These are phyloP conservation scores for Sebastes trivittatus DNA, from an alignment of 2,797 vertebrate species.

Conservation along the genomic window DNA sequence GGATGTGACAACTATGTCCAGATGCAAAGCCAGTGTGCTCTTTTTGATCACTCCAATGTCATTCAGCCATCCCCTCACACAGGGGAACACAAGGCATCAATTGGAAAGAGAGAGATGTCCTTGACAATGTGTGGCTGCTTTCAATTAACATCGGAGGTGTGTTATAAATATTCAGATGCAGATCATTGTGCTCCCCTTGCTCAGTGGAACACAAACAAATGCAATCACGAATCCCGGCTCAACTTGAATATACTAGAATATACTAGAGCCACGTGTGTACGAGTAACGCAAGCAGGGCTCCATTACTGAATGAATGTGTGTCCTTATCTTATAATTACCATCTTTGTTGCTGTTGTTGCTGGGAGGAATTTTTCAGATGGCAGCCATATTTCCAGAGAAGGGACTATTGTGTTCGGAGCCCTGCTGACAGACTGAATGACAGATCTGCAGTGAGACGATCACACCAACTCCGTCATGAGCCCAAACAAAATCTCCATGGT, in stretches of 20 bases:
- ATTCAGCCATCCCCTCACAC: constrained; percentile 47
- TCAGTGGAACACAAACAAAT: constrained; percentile 41
- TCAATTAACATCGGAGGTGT: constrained; percentile 69
- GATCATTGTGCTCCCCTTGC: constrained; percentile 41
- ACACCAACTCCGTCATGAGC: constrained; percentile 52
- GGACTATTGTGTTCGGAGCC: constrained; percentile 60
- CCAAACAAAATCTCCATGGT: constrained; percentile 71
- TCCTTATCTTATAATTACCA: constrained; percentile 60
- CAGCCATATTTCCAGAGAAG: constrained; percentile 54
- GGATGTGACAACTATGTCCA: constrained; percentile 65
- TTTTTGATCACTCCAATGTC: constrained; percentile 65
- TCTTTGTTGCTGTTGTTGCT: constrained; percentile 51
- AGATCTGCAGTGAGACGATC: constrained; percentile 63
- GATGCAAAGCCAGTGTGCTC: constrained; percentile 57
- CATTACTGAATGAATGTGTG: constrained; percentile 9
- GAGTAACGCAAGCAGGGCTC: not conserved
- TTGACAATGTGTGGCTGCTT: constrained; percentile 68
- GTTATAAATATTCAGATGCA: constrained; percentile 73
- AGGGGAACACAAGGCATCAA: constrained; percentile 59
- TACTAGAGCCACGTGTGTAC: not conserved
- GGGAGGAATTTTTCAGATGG: constrained; percentile 55
- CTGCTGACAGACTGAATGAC: constrained; percentile 64
- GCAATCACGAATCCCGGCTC: constrained; percentile 27
- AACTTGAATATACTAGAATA: constrained; percentile 25
- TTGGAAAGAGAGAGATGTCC: constrained; percentile 59